Evolutionary conservation across 2,888 invertebrate genomes (phyloP).

Genomic region (Ditylenchus weischeri): DNA sequence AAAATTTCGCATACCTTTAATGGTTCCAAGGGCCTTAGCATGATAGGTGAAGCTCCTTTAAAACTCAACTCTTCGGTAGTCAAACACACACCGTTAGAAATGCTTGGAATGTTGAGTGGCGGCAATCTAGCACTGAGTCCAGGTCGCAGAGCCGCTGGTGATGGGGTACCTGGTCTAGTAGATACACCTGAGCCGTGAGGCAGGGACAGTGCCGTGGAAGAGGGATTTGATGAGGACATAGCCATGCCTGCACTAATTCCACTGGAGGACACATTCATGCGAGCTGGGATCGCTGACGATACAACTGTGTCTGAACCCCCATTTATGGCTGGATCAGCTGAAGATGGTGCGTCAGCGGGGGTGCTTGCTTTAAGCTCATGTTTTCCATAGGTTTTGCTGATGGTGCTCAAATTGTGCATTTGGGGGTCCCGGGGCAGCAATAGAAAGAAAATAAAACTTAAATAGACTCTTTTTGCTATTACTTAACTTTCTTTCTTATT

Average conservation of each 20-base stretch:
- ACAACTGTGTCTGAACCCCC: no score
- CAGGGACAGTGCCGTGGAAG: background rate
- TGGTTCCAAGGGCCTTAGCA: no score
- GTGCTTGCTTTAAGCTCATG: background rate
- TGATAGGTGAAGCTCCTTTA: no score
- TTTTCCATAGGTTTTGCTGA: slow-evolving; percentile 4
- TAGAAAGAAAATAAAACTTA: background rate
- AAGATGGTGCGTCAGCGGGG: background rate
- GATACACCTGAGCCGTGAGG: background rate
- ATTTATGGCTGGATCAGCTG: background rate
- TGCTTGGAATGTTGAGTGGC: slow-evolving; percentile 1
- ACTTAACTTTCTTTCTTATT: no score
- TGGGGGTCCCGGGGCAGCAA: background rate
- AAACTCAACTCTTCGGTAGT: no score
- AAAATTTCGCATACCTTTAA: no score
- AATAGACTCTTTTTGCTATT: background rate
- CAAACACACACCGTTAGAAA: no score
- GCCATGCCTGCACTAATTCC: background rate
- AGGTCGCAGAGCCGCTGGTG: background rate
- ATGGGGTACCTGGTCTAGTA: background rate
- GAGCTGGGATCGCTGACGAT: no score
- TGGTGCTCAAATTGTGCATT: slow-evolving; percentile 7
- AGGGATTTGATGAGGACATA: background rate
- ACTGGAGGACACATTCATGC: no score
- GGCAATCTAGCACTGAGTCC: background rate